Evolutionary conservation across 2,888 invertebrate species (phyloP), one percentile per base, ranked within the genome.

Genomic region (Alloplasta piceator): DNA sequence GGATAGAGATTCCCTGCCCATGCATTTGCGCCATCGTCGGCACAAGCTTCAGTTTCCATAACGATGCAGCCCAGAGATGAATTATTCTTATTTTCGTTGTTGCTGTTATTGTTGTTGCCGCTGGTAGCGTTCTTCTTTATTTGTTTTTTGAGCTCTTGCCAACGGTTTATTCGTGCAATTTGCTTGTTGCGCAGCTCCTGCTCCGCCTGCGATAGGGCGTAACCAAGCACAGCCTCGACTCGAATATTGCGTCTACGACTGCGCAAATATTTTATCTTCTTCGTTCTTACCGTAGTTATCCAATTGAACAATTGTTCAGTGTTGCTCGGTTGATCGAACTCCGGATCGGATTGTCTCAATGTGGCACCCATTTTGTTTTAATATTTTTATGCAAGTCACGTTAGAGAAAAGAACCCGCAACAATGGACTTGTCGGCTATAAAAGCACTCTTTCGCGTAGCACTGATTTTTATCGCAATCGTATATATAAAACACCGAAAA

Each of bases 261-360:
- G 88, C 93, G 93, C 91, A 94, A 94, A 86, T 93, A 94, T 87
- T 91, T 93, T 83, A 92, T 88, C 89, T 95, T 95, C 93, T 95
- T 95, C 90, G 91, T 93, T 92, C 94, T 94, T 86, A 95, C 94
- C 93, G 94, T 93, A 79, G 93, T 93, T 89, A 95, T 95, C 95
- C 95, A 95, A 86, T 94, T 88, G n/a, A 86, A 78, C 5, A 91
- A 81, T 66, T 87, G 84, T 38, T 90, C 88, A 1, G 89, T 90
- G 0, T 87, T 83, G 48, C 88, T 86, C 5, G 84, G 84, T 41
- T 84, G 85, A 39, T 89, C 85, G 48, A 78, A 61, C 26, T 90
- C 87, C 66, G 86, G 74, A 52, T 88, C 88, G 39, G 85, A 74
- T 46, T 81, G 84, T 71, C 83, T 87, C 26, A 76, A 39, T 0